Evolutionary conservation across 2,888 invertebrate species (phyloP).

Genomic region (Hirtodrosophila alboralis): DNA sequence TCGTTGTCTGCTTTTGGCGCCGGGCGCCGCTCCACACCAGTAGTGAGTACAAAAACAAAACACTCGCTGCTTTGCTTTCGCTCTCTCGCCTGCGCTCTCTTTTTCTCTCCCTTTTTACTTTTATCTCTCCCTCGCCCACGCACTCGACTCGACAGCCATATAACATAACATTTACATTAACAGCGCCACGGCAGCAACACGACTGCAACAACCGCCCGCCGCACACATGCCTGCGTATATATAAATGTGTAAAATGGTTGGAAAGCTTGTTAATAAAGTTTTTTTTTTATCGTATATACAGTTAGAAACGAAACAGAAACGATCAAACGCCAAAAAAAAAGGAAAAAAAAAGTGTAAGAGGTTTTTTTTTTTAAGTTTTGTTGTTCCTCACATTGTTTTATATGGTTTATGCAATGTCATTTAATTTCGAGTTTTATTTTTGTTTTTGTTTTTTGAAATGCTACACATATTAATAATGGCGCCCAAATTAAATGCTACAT

Average conservation of each 20-base stretch:
- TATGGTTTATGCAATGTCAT: constrained; percentile 14
- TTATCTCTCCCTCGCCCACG: constrained; percentile 46
- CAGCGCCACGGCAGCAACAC: constrained; percentile 40
- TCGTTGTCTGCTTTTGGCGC: constrained; percentile 34
- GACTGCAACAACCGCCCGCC: constrained; percentile 72
- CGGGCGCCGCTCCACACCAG: constrained; percentile 28
- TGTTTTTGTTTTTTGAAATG: no score
- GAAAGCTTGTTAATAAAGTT: constrained; percentile 72
- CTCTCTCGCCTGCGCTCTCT: constrained; percentile 40
- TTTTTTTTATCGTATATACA: constrained; percentile 53
- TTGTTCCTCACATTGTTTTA: constrained; percentile 5
- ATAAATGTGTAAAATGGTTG: constrained; percentile 75
- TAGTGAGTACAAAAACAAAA: constrained; percentile 16
- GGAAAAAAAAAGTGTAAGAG: background rate
- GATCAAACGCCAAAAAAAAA: constrained; percentile 25
- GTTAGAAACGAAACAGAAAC: constrained; percentile 47
- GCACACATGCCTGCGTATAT: constrained; percentile 80
- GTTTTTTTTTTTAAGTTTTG: background rate
- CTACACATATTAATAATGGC: constrained; percentile 51
- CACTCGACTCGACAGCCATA: constrained; percentile 51
- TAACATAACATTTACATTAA: constrained; percentile 56
- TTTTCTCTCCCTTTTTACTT: constrained; percentile 35
- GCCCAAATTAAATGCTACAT: constrained; percentile 51
- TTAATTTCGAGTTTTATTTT: constrained; percentile 51
- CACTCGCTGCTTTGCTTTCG: constrained; percentile 44